These are phyloP conservation scores for Neotragus pygmaeus DNA, from an alignment of 2,113 vertebrate genomes.

Conservation along the genomic window DNA sequence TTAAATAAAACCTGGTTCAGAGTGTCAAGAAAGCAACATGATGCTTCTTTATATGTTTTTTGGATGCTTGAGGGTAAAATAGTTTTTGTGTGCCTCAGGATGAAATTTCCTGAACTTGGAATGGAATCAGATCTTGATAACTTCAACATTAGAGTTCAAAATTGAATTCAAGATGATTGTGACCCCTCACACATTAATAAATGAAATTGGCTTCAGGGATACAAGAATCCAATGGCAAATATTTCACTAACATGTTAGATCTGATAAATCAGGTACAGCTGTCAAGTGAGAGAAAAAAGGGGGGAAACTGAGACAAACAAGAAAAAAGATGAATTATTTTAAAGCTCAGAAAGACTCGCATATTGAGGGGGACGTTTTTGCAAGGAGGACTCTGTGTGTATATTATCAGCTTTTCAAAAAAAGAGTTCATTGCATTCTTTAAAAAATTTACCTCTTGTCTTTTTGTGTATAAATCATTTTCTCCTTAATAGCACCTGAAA, in stretches of 20 bases:
- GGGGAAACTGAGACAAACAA: not conserved
- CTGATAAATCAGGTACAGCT: not conserved
- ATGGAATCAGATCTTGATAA: conserved; percentile 35
- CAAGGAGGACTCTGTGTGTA: not conserved
- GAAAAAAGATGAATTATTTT: not conserved
- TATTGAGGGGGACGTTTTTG: not conserved
- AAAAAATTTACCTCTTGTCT: conserved; percentile 47
- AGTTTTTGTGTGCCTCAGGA: conserved; percentile 54
- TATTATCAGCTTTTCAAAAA: not conserved
- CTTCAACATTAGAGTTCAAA: not conserved
- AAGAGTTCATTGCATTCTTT: not conserved
- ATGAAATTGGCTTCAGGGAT: conserved; percentile 5
- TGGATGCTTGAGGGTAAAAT: conserved; percentile 49
- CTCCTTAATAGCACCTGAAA: conserved; percentile 48
- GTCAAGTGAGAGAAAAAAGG: not conserved
- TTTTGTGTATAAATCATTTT: conserved; percentile 47
- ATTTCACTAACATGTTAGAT: conserved; percentile 2
- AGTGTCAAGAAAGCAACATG: conserved; percentile 40
- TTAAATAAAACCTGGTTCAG: conserved; percentile 52
- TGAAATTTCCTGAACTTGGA: conserved; percentile 42
- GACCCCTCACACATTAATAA: not conserved
- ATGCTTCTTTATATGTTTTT: conserved; percentile 59
- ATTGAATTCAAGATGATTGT: not conserved
- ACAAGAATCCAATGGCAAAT: not conserved
- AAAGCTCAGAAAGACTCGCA: conserved; percentile 8